Percentiles rank a stretch among this genome's conserved stretches.
phyloP scores from a whole-genome alignment of 1,140 invertebrate genomes.

The Pseudachorutes palmiensis region DNA sequence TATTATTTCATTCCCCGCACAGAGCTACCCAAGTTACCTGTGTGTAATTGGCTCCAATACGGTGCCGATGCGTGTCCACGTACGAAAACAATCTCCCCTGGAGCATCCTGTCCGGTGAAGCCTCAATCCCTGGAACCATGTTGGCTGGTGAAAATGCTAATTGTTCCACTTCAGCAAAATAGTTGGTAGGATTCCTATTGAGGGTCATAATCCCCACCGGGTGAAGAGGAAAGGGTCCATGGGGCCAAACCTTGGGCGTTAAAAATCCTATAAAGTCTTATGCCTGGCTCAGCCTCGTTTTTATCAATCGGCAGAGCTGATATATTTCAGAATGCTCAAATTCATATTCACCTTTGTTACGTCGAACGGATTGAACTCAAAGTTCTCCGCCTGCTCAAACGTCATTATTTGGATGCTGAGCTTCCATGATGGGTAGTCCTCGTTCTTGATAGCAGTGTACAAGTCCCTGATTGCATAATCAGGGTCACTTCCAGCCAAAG shows the following conservation, averaged over 20 bases:
- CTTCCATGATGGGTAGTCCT: slow-evolving; percentile 62
- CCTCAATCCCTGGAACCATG: slow-evolving; percentile 54
- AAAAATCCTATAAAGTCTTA: slow-evolving; percentile 37
- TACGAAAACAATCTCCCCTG: slow-evolving; percentile 86
- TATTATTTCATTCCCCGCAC: no score
- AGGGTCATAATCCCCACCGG: slow-evolving; percentile 54
- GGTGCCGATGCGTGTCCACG: slow-evolving; percentile 84
- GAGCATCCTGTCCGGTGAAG: slow-evolving; percentile 56
- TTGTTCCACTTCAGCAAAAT: slow-evolving; percentile 58
- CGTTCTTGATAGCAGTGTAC: slow-evolving; percentile 61
- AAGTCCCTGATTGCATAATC: slow-evolving; percentile 67
- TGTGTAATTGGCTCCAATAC: slow-evolving; percentile 83
- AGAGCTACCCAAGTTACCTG: slow-evolving; percentile 93
- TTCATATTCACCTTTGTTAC: slow-evolving; percentile 41
- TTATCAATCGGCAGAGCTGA: no score
- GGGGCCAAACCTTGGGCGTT: no score
- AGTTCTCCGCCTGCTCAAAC: slow-evolving; percentile 58
- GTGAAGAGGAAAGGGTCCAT: slow-evolving; percentile 53
- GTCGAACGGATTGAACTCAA: slow-evolving; percentile 48
- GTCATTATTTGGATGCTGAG: slow-evolving; percentile 61
- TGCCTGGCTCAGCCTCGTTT: no score
- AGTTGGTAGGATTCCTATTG: slow-evolving; percentile 52
- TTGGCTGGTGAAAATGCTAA: slow-evolving; percentile 57
- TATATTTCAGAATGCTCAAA: background rate
- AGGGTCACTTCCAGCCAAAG: slow-evolving; percentile 56